Evolutionary conservation across 2,888 invertebrate species (phyloP), one percentile per base, ranked within the genome.

Genomic region (Lasioglossum pauxillum): DNA sequence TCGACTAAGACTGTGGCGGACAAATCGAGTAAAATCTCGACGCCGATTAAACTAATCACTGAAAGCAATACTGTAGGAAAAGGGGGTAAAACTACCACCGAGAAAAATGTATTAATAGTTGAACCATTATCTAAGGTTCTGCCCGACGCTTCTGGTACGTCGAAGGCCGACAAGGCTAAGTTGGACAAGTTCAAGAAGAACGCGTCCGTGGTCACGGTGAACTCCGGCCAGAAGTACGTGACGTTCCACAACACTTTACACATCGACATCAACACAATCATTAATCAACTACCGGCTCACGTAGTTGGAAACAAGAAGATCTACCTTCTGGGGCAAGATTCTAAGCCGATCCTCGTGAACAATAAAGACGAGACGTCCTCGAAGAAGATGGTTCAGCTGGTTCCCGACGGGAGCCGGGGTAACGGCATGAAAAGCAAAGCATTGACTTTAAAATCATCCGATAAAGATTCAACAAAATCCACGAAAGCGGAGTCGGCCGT

Each of bases 211-310:
- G 74, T 82, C 64, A 86, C 78, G 19, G 71, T 79, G 27, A 91
- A 88, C 27, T 49, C 87, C 38, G 88, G 87, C 49, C 88, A 92
- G 16, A 93, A 92, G 27, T 83, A 93, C 41, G 60, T 93, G 16
- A 92, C 91, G 19, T 83, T 94, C 27, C 92, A 93, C 35, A 91
- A 88, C 67, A 78, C 91, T 0, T 92, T 92, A 46, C 90, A 86
- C n/a, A 78, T 92, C 8, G 89, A 91, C 83, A 81, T 94, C 57
- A 89, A 89, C 23, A 86, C 92, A 8, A 89, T 94, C 69, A 92
- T 94, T 41, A 90, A 88, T 72, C 91, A 93, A 72, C n/a, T 94
- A 67, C 90, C 94, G 5, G 87, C 91, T 38, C 90, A 92, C 16
- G 85, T 92, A 1, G 85, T 90, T 12, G 90, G 86, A 27, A 91